These are phyloP conservation scores for Ditylenchus weischeri DNA, from an alignment of 2,888 invertebrate species.

Conservation along the genomic window DNA sequence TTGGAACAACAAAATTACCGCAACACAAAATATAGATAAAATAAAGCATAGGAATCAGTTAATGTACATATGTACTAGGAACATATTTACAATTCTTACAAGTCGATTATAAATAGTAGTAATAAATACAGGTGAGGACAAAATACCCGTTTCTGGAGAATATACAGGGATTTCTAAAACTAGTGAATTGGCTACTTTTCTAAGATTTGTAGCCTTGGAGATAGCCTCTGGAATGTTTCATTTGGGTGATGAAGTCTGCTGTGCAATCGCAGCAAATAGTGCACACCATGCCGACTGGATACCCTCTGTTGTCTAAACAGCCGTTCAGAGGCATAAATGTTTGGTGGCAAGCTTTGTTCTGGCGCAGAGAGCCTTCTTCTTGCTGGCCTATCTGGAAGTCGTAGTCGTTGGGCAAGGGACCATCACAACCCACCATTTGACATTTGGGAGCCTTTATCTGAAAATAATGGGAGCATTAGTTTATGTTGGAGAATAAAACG, in stretches of 20 bases:
- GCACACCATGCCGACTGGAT: slow-evolving; percentile 55
- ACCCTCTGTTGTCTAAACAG: slow-evolving; percentile 42
- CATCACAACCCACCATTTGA: slow-evolving; percentile 50
- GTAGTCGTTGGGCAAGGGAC: slow-evolving; percentile 51
- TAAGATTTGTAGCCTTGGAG: slow-evolving; percentile 29
- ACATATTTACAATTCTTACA: too few relatives aligned
- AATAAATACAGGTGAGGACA: too few relatives aligned
- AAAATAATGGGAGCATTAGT: not conserved
- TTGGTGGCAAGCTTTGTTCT: slow-evolving; percentile 41
- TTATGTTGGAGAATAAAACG: too few relatives aligned
- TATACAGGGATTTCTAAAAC: too few relatives aligned
- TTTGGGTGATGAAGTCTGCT: slow-evolving; percentile 41
- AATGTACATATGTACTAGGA: too few relatives aligned
- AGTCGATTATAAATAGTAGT: too few relatives aligned
- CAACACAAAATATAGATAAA: too few relatives aligned
- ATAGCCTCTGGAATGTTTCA: slow-evolving; percentile 49
- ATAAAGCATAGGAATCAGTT: too few relatives aligned
- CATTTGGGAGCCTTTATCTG: slow-evolving; percentile 44
- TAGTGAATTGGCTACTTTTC: not conserved
- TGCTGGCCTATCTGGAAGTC: slow-evolving; percentile 35
- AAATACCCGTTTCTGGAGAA: too few relatives aligned
- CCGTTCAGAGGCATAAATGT: slow-evolving; percentile 51
- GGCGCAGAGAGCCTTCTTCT: slow-evolving; percentile 5
- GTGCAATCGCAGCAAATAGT: slow-evolving; percentile 53
- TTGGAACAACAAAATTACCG: too few relatives aligned